Evolutionary conservation across 2,797 vertebrate species (phyloP), one percentile per base, ranked within the genome.

Genomic region (Chelon labrosus): DNA sequence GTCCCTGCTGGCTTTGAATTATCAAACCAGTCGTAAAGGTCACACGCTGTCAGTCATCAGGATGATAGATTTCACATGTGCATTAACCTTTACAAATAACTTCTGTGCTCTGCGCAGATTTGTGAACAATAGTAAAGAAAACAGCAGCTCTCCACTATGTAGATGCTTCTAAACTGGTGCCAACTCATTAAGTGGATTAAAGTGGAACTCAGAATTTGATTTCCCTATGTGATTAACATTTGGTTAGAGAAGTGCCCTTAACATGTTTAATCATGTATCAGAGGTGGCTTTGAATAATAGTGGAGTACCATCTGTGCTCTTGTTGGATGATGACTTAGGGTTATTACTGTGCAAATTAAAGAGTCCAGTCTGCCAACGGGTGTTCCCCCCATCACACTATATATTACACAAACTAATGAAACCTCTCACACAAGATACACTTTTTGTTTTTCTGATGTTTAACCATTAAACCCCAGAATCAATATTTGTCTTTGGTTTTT

Each of bases 221-320:
- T 71, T 75, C 39, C 60, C 67, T 47, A 25, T 37, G 50, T 46
- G 44, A 68, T 75, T 69, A 75, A 69, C 68, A 56, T 59, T 69
- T 79, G 55, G 55, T 59, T 19, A 31, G 2, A 50, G 47, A 60
- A 69, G 59, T 35, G 71, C 51, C 71, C 50, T 72, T 68, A 65
- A 66, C 71, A 72, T 72, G 59, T 71, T 68, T 22, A 53, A 75
- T 75, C 67, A 39, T 42, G 52, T 50, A 70, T 57, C 61, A 82
- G 52, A 74, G 63, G 52, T 70, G 35, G 51, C 25, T 64, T 71
- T 37, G 19, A 70, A 51, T 57, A 56, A 65, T 57, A 50, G 72
- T 50, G n/a, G 19, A 41, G 38, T 5, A 13, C 65, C 46, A 57
- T 70, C 68, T 79, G 76, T 62, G 47, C 55, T 69, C 46, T 50